Conservation (phyloP, 2,113 vertebrate species). For the Thryonomys swinderianus region DNA sequence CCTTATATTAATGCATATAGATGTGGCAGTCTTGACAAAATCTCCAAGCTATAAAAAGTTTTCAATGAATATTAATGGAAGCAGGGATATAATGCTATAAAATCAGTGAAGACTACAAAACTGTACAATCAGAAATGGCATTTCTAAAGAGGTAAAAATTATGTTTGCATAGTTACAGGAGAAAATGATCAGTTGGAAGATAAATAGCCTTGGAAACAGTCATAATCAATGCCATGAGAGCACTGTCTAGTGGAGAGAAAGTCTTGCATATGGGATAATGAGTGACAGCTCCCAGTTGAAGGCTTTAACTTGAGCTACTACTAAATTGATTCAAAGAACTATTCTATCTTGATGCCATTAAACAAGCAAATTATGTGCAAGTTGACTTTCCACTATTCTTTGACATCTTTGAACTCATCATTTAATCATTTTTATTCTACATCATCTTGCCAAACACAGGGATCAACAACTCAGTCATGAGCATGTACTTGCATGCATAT, state of each 20-base stretch:
- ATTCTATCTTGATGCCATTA: background rate
- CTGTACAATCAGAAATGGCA: background rate
- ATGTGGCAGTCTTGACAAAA: background rate
- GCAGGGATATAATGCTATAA: background rate
- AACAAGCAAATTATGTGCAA: background rate
- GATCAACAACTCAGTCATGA: background rate
- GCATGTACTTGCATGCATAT: background rate
- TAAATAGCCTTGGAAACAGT: constrained; percentile 14
- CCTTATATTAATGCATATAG: background rate
- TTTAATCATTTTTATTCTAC: background rate
- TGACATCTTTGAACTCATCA: background rate
- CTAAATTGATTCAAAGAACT: background rate
- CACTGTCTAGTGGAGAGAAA: background rate
- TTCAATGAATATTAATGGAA: background rate
- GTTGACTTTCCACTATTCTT: background rate
- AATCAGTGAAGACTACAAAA: background rate
- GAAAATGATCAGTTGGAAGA: background rate
- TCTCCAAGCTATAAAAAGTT: background rate
- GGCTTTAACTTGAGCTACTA: background rate
- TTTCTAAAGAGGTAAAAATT: background rate
- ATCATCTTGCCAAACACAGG: background rate
- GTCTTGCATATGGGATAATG: background rate
- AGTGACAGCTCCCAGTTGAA: background rate
- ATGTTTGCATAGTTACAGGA: background rate
- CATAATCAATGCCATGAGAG: background rate